Base-by-base conservation (phyloP, 2,888 invertebrate genomes). In the Clusia tigrina region DNA sequence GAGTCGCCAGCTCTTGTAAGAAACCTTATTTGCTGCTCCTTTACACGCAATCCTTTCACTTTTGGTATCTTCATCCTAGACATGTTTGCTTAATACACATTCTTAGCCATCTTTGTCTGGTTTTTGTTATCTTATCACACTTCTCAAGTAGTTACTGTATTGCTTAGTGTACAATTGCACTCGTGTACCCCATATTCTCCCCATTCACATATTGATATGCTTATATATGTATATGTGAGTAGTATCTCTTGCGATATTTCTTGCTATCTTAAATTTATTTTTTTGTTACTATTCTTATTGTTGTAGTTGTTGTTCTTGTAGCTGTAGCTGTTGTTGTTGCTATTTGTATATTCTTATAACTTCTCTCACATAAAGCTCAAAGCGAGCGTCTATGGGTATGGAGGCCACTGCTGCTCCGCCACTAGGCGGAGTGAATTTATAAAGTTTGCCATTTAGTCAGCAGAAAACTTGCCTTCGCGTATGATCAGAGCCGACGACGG, bases 401-500 rank as follows among this genome's bases (percentile, higher is more conserved):
- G 15, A 22, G 22, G 42, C 26, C 20, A n/a, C 2, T 57, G 46
- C 24, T 42, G 42, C 2, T 32, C 20, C 58, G 58, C n/a, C n/a
- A n/a, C n/a, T 58, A 65, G 62, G 62, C 65, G 65, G 48, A 60
- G 60, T 48, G 6, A 62, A 65, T 64, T 56, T 52, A 61, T 63
- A 63, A 71, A 64, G 58, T 69, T 75, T 71, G 71, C 72, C 72
- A 73, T 77, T 78, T 73, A 76, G 78, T 78, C 71, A 70, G 73
- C 76, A 74, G 74, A 71, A 75, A 77, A 77, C 77, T 74, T 71
- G 77, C 78, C 77, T 74, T 75, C 74, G 76, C 74, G 74, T 71
- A 73, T 71, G 74, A 75, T 75, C 75, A 17, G 9, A 3, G 9
- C 3, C 15, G 3, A 42, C 75, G 48, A 22, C 48, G 48, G 48